Conservation (phyloP, 2,113 vertebrate species). For the Platysternon megacephalum region DNA sequence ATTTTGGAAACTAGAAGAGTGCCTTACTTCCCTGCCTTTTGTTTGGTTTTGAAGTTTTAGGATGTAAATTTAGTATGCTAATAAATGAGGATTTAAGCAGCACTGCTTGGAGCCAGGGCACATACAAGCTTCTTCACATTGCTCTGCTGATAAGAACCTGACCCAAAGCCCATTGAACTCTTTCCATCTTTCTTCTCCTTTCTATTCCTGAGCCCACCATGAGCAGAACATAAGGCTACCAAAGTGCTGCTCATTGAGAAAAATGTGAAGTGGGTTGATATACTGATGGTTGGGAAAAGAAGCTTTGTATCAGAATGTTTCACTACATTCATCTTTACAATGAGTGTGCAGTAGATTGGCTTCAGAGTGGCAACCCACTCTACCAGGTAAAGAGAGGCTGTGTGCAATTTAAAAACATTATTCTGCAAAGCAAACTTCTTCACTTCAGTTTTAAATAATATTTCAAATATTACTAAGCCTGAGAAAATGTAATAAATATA, state of each 20-base stretch:
- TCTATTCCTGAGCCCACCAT: not conserved
- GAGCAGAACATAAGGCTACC: not conserved
- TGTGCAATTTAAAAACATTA: not conserved
- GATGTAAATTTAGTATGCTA: not conserved
- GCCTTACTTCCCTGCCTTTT: not conserved
- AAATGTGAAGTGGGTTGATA: not conserved
- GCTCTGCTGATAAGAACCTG: not conserved
- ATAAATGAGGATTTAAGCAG: not conserved
- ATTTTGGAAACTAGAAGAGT: not conserved
- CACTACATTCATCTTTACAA: not conserved
- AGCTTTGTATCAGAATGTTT: not conserved
- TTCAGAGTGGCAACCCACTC: not conserved
- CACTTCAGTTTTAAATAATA: not conserved
- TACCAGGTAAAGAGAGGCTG: not conserved
- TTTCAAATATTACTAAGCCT: not conserved
- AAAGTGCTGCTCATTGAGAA: not conserved
- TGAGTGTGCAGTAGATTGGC: not conserved
- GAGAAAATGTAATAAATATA: not conserved
- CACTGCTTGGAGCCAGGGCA: not conserved
- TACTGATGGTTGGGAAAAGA: not conserved
- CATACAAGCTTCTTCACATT: rapidly evolving
- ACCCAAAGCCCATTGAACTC: not conserved
- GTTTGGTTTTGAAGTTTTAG: not conserved
- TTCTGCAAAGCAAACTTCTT: not conserved
- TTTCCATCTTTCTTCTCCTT: not conserved